Percentiles rank a stretch among this genome's conserved stretches.
These are phyloP conservation scores for Dasyprocta punctata DNA, from an alignment of 2,113 vertebrate species.

Conservation along the genomic window DNA sequence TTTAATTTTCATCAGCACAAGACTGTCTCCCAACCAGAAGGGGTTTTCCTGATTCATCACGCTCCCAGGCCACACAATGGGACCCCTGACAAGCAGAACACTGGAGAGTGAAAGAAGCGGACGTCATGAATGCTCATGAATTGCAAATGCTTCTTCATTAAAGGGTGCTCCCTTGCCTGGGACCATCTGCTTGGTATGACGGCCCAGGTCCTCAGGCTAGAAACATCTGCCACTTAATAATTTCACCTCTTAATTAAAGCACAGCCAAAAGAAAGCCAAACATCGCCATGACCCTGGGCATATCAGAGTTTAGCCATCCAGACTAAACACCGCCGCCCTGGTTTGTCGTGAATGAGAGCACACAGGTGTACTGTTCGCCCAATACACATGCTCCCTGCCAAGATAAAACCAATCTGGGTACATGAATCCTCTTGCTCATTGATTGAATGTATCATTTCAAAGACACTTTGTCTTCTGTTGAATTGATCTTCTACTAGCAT, in stretches of 20 bases:
- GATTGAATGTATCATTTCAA: conserved; percentile 13
- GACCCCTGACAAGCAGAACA: conserved; percentile 89
- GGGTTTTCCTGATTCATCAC: conserved; percentile 95
- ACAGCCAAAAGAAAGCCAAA: conserved; percentile 73
- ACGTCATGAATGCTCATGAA: conserved; percentile 96
- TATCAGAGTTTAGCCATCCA: conserved; percentile 7
- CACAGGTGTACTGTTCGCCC: not conserved
- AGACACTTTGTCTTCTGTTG: conserved; percentile 43
- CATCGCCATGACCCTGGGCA: conserved; percentile 60
- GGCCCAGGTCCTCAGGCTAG: conserved; percentile 87
- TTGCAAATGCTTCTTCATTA: conserved; percentile 94
- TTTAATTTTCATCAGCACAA: conserved; percentile 90
- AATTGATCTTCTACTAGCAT: conserved; percentile 54
- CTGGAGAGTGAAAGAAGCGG: conserved; percentile 88
- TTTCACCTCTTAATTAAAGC: conserved; percentile 90
- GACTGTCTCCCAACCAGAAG: conserved; percentile 91
- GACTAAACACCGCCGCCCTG: not conserved
- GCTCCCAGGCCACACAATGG: conserved; percentile 86
- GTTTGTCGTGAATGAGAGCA: not conserved
- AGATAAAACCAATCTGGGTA: conserved; percentile 41
- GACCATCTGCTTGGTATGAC: conserved; percentile 96
- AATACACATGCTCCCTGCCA: not conserved
- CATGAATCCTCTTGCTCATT: not conserved
- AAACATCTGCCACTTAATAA: conserved; percentile 94
- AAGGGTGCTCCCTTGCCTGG: conserved; percentile 83